Evolutionary conservation across 2,113 vertebrate genomes (phyloP), one percentile per base, ranked within the genome.

Genomic region (Myotis davidii): DNA sequence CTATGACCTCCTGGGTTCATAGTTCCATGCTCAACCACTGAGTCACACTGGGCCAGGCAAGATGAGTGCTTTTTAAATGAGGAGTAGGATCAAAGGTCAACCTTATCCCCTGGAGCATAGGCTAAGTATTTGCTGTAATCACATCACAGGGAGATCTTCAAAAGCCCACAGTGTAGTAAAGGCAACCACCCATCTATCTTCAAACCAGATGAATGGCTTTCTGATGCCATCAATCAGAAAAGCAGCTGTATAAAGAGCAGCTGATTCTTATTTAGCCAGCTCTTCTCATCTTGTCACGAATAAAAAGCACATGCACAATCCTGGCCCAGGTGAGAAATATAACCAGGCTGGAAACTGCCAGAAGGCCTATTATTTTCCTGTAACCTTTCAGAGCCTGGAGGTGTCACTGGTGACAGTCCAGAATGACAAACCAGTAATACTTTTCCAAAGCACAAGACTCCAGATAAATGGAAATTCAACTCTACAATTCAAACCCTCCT

Each of bases 51-150:
- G 10, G 45, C 45, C 45, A 45, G 45, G 10, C 45, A 45, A 45
- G 10, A 45, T 45, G 45, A 11, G 45, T 11, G 10, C 9, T 45
- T 45, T 45, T 45, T 90, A 96, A 94, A 91, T 95, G 50, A 92
- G 88, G n/a, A 88, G 32, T n/a, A 54, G 54, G 76, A 86, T 77
- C 83, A 81, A 93, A 94, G 95, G 93, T 85, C 91, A 91, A 56
- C 21, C 50, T 93, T 77, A 86, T 29, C 93, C 88, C 52, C 89
- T 89, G 65, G 81, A 81, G 95, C 84, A 61, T 39, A 82, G 87
- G 74, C 79, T 73, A 94, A 87, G 78, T n/a, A 69, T 39, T 59
- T 72, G 67, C 85, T 85, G 27, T 56, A 87, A 95, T 86, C 85
- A 91, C 39, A 91, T 92, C 88, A 88, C 74, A 88, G 65, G 65